Evolutionary conservation across 2,888 invertebrate species (phyloP).

Genomic region (Serrognathus titanus): DNA sequence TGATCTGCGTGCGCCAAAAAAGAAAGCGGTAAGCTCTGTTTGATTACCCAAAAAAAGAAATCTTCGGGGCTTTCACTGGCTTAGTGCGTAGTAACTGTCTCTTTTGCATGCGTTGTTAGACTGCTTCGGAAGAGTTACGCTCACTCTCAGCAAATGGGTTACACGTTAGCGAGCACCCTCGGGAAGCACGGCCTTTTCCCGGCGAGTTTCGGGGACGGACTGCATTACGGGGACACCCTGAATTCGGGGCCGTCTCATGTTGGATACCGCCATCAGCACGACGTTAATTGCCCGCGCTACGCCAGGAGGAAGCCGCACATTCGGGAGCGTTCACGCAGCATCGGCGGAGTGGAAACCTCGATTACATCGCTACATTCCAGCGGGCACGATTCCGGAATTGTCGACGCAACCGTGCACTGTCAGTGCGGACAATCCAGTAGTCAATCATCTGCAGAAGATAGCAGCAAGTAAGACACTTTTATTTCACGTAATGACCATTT

Average conservation of each 20-base stretch:
- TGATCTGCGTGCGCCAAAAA: slow-evolving; percentile 63
- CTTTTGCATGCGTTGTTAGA: slow-evolving; percentile 29
- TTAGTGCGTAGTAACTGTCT: slow-evolving; percentile 6
- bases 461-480: slow-evolving; percentile 62
- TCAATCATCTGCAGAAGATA: slow-evolving; percentile 66
- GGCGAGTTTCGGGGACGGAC: slow-evolving; percentile 46
- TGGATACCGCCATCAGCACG: slow-evolving; percentile 37
- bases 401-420: slow-evolving; percentile 53
- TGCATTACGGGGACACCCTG: slow-evolving; percentile 46
- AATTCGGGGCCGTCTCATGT: slow-evolving; percentile 34
- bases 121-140: slow-evolving; percentile 39
- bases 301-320: slow-evolving; percentile 24
- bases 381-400: slow-evolving; percentile 79
- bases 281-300: slow-evolving; percentile 37
- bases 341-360: slow-evolving; percentile 62
- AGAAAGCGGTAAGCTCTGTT: slow-evolving; percentile 54
- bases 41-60: neutral
- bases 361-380: slow-evolving; percentile 79
- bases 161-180: slow-evolving; percentile 40
- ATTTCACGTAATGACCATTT: too few species aligned
- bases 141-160: slow-evolving; percentile 38
- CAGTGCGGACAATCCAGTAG: slow-evolving; percentile 65
- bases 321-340: slow-evolving; percentile 22
- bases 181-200: slow-evolving; percentile 49
- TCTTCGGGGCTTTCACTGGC: neutral